phyloP scores from a whole-genome alignment of 2,797 vertebrate species.

The Sebastes alutus region DNA sequence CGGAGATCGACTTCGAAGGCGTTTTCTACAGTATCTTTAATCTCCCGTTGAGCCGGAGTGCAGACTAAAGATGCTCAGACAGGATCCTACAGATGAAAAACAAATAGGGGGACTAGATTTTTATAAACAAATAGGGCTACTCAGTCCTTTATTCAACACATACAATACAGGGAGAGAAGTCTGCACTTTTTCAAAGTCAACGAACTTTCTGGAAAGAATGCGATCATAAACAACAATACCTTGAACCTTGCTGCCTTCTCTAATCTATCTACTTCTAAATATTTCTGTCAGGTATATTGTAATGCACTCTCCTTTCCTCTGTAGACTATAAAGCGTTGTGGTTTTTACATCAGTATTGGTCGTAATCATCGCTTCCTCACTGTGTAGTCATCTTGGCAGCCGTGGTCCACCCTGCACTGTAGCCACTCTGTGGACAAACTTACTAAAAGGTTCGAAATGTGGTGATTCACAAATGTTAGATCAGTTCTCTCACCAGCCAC shows the following conservation, averaged over 20 bases:
- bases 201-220: background rate
- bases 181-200: background rate
- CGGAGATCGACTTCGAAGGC: too few relatives aligned
- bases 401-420: background rate
- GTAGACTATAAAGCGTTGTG: background rate
- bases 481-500: slow-evolving; percentile 1
- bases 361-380: background rate
- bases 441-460: slow-evolving; percentile 2
- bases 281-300: background rate
- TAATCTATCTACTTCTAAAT: background rate
- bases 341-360: background rate
- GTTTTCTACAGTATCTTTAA: background rate
- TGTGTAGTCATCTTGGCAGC: slow-evolving; percentile 11
- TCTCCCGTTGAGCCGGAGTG: background rate
- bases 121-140: background rate
- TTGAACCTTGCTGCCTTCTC: background rate
- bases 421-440: slow-evolving; percentile 24
- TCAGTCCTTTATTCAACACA: background rate
- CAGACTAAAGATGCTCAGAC: background rate
- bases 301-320: background rate
- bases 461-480: slow-evolving; percentile 32
- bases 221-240: background rate
- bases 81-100: background rate
- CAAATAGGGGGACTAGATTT: too few relatives aligned
- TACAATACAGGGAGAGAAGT: background rate